A percentile compares a stretch with the other conserved stretches of the same genome.
phyloP scores from a whole-genome alignment of 2,113 vertebrate genomes.

The Elgaria multicarinata region DNA sequence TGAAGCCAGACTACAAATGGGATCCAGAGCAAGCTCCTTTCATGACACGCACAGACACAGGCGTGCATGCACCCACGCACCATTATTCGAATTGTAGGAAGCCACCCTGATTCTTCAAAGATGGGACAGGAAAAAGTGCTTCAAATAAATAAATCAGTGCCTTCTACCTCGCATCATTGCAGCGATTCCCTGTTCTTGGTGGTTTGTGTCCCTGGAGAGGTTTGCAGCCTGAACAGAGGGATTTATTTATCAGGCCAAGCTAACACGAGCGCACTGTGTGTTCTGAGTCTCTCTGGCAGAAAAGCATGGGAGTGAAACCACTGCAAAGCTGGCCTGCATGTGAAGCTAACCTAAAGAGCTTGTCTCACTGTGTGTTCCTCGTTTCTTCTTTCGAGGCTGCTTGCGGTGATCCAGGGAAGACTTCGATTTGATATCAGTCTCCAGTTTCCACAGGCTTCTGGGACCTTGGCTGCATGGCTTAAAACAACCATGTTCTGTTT shows the following conservation, averaged over 20 bases:
- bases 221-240: background rate
- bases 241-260: background rate
- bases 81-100: background rate
- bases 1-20: background rate
- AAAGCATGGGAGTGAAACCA: no score
- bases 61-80: no score
- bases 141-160: background rate
- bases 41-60: no score
- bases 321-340: accelerated
- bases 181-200: no score
- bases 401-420: background rate
- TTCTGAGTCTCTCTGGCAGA: background rate
- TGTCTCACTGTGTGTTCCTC: background rate
- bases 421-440: background rate
- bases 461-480: background rate
- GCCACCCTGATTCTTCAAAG: background rate
- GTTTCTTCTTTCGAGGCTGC: background rate
- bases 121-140: background rate
- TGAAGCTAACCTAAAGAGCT: accelerated
- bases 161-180: background rate
- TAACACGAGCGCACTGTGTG: background rate
- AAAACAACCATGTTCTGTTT: background rate
- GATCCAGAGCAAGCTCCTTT: background rate
- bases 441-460: background rate
- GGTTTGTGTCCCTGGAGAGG: background rate